Percentiles rank a stretch among this genome's conserved stretches.
Evolutionary conservation across 2,113 vertebrate genomes (phyloP).

Genomic region (Apeltes quadracus): DNA sequence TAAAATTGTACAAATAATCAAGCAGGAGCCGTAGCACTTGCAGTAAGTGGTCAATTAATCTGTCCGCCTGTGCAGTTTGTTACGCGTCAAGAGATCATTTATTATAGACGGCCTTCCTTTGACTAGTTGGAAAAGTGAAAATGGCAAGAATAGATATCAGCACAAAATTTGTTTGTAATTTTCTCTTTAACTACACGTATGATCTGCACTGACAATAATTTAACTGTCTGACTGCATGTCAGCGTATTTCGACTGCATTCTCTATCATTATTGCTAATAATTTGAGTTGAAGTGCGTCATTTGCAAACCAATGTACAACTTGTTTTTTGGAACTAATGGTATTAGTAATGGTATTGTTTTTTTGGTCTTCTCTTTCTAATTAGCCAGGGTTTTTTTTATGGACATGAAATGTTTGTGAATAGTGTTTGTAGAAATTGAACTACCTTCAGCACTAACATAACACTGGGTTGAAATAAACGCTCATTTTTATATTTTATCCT

Average conservation of each 20-base stretch:
- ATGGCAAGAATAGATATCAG: too few relatives aligned
- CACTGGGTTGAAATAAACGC: not conserved
- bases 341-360: not conserved
- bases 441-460: not conserved
- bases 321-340: not conserved
- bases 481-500: conserved; percentile 4
- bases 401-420: not conserved
- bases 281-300: not conserved
- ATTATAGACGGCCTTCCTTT: too few relatives aligned
- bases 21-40: not conserved
- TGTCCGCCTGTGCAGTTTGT: too few relatives aligned
- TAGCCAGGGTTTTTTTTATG: not conserved
- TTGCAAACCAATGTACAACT: not conserved
- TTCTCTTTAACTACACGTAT: too few relatives aligned
- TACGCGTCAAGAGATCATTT: too few relatives aligned
- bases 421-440: not conserved
- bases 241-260: not conserved
- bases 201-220: too few relatives aligned
- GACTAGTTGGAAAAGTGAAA: too few relatives aligned
- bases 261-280: not conserved
- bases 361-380: not conserved
- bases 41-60: too few relatives aligned
- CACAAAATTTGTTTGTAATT: too few relatives aligned
- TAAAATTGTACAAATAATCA: not conserved
- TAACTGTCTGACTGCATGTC: too few relatives aligned